phyloP scores from a whole-genome alignment of 2,888 invertebrate species.

The Carpatolechia fugitivella region DNA sequence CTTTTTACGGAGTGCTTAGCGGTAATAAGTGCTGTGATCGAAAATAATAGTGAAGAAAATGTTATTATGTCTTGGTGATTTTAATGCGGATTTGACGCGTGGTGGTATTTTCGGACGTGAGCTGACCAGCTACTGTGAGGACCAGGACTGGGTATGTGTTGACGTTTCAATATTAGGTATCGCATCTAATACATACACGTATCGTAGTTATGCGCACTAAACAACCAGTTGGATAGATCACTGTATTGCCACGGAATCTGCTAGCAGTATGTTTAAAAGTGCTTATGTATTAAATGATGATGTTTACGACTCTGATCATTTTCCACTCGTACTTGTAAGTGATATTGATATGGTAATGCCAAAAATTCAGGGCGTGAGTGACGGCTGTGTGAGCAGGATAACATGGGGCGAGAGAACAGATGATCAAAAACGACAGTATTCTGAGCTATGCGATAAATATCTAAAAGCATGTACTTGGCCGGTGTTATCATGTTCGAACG shows the following conservation, averaged over 20 bases:
- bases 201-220: background rate
- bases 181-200: background rate
- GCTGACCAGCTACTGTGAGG: background rate
- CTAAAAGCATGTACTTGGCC: background rate
- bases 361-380: background rate
- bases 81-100: background rate
- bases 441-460: background rate
- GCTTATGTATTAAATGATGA: background rate
- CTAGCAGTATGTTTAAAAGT: background rate
- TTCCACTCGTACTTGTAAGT: background rate
- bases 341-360: background rate
- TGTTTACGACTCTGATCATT: background rate
- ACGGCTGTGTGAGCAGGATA: background rate
- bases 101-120: background rate
- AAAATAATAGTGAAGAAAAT: background rate
- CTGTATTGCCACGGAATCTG: slow-evolving; percentile 11
- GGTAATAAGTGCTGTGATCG: slow-evolving; percentile 5
- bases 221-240: slow-evolving; percentile 9
- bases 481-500: background rate
- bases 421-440: background rate
- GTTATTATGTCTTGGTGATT: slow-evolving; percentile 8
- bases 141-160: slow-evolving; percentile 5
- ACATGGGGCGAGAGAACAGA: background rate
- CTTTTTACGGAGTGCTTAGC: slow-evolving; percentile 8
- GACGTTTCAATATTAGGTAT: background rate